Evolutionary conservation across 2,797 vertebrate species (phyloP), one percentile per base, ranked within the genome.

Genomic region (Sebastes nivosus): DNA sequence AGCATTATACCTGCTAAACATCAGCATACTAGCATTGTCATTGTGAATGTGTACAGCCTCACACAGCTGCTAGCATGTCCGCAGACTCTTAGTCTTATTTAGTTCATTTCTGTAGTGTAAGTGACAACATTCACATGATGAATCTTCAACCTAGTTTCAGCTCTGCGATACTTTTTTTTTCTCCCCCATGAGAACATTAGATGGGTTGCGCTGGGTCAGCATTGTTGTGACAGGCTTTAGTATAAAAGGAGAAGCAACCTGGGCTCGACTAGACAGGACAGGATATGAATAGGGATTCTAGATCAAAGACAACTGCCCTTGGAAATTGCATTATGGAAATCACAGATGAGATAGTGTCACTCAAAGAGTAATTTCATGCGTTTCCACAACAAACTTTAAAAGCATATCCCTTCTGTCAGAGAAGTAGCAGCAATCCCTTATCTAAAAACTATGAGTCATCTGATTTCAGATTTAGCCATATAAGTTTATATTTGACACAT

Each of bases 251-350:
- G 78, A 89, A 73, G 87, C 86, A 86, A 91, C 91, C 87, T 89
- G 88, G 77, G 85, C 92, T 93, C 34, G 5, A 85, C 72, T n/a
- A 86, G 88, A 89, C 90, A 82, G 85, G 84, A 86, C 91, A 92
- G 93, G 93, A 95, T 94, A 95, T 94, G 93, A 95, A 92, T 89
- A 83, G 71, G 82, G 91, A 90, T 90, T 88, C 84, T 71, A 91
- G 90, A 94, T 94, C 93, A 94, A 92, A 94, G 92, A 94, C 92
- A 94, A 91, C 91, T 94, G 91, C 91, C 90, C 92, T 93, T 93
- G 92, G 90, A 94, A 94, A 95, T 94, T 94, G 91, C 93, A 92
- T 93, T 93, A 93, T 95, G 92, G 93, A 95, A 95, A 95, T 95
- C 86, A 73, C 8, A 92, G 93, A 92, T 85, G 91, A 90, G 93